Base-by-base conservation (phyloP, 2,888 invertebrate genomes). In the Hecatera dysodea region DNA sequence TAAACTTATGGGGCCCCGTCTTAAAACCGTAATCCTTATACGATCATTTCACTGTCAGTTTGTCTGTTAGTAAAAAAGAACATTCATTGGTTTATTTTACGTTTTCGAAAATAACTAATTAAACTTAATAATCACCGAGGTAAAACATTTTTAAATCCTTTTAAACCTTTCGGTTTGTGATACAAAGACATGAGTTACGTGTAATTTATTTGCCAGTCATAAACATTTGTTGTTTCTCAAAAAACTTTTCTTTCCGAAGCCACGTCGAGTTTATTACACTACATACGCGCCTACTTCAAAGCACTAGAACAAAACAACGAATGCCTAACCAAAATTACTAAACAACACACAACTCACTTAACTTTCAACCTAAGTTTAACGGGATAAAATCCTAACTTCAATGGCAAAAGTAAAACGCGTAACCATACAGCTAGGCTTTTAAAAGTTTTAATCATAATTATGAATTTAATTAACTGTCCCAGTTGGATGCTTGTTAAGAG, bases 401-500 rank as follows among this genome's bases (percentile, higher is more conserved):
- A 4, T 7, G 2, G 1, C 8, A 55, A 17, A 24, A 36, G 0
- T 17, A 61, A 39, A 5, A 19, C 15, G 1, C 12, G 7, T 29
- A 17, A 1, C 3, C n/a, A 39, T 33, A 39, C 19, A 33, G n/a
- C n/a, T n/a, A n/a, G 52, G 4, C 22, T 61, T 75, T 72, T 46
- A 48, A 59, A 79, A 74, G 42, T 80, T 80, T 52, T 53, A 80
- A 76, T 53, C 22, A 22, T 63, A 78, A 62, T 72, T 50, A 73
- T 0, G 42, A 12, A 42, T 33, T 65, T 80, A 76, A 80, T 76
- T 80, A 76, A 48, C 48, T 42, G 52, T 52, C 50, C 4, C 22
- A 56, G 36, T 75, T 75, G 11, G 19, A 33, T 44, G 62, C 60
- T 80, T 27, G 29, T 59, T 42, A 61, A 29, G 3, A 44, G 36